Evolutionary conservation across 2,113 vertebrate species (phyloP).

Genomic region (Motacilla alba): DNA sequence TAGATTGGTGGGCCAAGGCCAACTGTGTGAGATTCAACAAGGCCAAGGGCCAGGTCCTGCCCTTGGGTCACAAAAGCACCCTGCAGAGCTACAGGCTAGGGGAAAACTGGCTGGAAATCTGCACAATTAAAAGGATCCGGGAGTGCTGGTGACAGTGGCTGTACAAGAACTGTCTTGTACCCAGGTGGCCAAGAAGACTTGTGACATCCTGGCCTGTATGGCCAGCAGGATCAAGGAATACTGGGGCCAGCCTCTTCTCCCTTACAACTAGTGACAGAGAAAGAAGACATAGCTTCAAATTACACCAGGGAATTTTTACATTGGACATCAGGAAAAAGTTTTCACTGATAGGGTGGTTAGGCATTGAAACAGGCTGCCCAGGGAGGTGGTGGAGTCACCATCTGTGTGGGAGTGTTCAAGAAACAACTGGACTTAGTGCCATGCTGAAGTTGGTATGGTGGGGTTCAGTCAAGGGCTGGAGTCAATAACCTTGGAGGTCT

Average conservation of each 20-base stretch:
- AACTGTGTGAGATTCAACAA: neutral
- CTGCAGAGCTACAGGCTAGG: neutral
- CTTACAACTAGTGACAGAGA: neutral
- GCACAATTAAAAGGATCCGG: neutral
- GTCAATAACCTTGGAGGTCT: neutral
- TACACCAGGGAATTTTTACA: no score
- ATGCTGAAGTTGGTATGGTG: neutral
- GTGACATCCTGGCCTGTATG: neutral
- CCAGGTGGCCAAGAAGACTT: neutral
- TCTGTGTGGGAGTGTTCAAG: neutral
- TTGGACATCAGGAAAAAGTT: neutral
- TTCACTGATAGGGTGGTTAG: neutral
- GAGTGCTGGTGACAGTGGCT: neutral
- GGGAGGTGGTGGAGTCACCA: neutral
- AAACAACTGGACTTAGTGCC: neutral
- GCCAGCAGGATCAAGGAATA: neutral
- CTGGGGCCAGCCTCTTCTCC: neutral
- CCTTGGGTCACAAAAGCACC: neutral
- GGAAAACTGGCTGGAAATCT: neutral
- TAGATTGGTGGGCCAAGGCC: rapidly evolving
- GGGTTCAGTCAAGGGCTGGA: neutral
- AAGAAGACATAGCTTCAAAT: neutral
- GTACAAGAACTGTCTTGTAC: neutral
- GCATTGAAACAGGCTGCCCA: neutral
- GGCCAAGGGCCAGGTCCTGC: neutral